Evolutionary conservation across 2,797 vertebrate species (phyloP).

Genomic region (Podarcis siculus): DNA sequence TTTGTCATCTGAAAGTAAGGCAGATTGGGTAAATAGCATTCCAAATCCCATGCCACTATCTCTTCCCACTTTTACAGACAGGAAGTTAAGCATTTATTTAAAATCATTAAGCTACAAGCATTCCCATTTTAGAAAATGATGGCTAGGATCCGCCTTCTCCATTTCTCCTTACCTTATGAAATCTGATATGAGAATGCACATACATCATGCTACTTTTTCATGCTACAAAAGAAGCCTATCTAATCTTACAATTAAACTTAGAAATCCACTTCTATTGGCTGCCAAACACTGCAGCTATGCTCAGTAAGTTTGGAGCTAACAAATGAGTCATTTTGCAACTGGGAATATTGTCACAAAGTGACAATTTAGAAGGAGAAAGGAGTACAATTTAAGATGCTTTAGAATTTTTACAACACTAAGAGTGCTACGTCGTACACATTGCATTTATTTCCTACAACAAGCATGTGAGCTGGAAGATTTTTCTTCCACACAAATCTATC

Average conservation of each 20-base stretch:
- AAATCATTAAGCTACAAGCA: neutral
- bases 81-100: neutral
- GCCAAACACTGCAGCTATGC: neutral
- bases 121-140: conserved; percentile 1
- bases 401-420: neutral
- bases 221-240: neutral
- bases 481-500: neutral
- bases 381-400: neutral
- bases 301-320: neutral
- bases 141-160: neutral
- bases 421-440: neutral
- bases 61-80: conserved; percentile 46
- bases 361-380: neutral
- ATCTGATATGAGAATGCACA: neutral
- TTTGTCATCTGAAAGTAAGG: conserved; percentile 95
- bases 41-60: conserved; percentile 49
- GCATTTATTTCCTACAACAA: neutral
- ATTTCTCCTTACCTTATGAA: neutral
- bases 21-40: conserved; percentile 77
- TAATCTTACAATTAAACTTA: neutral
- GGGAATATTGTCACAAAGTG: neutral
- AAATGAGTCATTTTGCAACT: neutral
- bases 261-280: neutral
- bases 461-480: neutral
- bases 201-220: neutral